Percentiles rank a stretch among this genome's conserved stretches.
Evolutionary conservation across 2,797 vertebrate genomes (phyloP).

Genomic region (Phrynocephalus guinanensis): DNA sequence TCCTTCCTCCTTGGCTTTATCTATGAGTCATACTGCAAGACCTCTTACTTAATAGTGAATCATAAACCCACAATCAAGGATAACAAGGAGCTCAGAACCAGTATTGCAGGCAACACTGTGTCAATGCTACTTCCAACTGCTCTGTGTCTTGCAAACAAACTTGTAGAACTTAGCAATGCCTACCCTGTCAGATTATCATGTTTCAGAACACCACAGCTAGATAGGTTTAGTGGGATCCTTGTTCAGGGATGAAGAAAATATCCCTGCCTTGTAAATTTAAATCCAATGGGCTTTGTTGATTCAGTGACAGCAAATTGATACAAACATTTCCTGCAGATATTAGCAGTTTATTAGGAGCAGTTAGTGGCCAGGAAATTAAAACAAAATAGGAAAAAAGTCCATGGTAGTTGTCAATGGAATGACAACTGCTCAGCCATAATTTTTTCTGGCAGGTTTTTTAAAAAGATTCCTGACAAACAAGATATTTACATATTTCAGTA

Average conservation of each 20-base stretch:
- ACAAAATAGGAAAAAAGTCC: no score
- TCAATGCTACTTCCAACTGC: slow-evolving; percentile 23
- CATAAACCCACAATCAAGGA: slow-evolving; percentile 66
- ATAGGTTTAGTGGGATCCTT: neutral
- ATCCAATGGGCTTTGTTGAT: neutral
- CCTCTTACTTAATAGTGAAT: slow-evolving; percentile 73
- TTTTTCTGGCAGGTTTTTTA: no score
- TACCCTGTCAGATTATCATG: neutral
- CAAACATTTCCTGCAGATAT: neutral
- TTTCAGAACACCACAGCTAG: neutral
- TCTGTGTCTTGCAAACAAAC: slow-evolving; percentile 28
- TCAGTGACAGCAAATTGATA: neutral
- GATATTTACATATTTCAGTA: no score
- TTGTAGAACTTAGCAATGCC: slow-evolving; percentile 1
- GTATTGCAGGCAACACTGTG: slow-evolving; percentile 37
- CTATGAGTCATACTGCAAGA: slow-evolving; percentile 74
- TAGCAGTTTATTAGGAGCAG: no score
- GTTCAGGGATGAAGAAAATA: neutral
- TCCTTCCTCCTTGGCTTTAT: neutral
- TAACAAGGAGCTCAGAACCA: slow-evolving; percentile 62
- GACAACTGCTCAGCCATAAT: no score
- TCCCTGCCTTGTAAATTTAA: neutral
- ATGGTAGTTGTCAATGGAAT: no score
- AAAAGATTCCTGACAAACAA: no score
- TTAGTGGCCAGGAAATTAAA: no score